phyloP scores from a whole-genome alignment of 1,140 invertebrate genomes.

The Drosophila tsacasi region DNA sequence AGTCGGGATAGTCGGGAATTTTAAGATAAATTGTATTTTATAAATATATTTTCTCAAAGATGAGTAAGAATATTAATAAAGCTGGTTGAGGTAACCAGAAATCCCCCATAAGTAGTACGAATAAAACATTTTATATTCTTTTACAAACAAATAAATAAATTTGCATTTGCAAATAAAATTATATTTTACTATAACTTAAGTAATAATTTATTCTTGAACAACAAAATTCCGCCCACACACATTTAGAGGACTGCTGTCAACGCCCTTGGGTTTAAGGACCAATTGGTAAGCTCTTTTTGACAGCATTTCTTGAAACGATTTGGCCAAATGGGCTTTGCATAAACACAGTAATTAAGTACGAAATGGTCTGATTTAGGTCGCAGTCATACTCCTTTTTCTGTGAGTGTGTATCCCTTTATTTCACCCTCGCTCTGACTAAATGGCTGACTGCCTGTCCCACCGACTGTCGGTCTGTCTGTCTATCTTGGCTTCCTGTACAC shows the following conservation, averaged over 20 bases:
- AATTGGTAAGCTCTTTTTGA: constrained; percentile 14
- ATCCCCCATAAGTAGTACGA: no score
- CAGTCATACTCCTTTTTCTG: constrained; percentile 18
- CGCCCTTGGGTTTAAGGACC: constrained; percentile 16
- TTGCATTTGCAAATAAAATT: no score
- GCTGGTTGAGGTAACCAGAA: no score
- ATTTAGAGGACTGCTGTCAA: neutral
- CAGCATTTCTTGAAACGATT: constrained; percentile 20
- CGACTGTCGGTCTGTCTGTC: constrained; percentile 12
- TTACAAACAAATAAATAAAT: no score
- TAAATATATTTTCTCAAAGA: neutral
- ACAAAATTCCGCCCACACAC: neutral
- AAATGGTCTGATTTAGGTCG: constrained; percentile 18
- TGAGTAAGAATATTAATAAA: neutral
- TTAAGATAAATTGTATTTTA: neutral
- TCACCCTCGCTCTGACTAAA: constrained; percentile 24
- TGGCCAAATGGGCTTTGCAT: constrained; percentile 19
- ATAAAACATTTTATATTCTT: neutral
- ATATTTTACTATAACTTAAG: neutral
- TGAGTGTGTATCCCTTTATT: constrained; percentile 19
- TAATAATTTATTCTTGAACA: neutral
- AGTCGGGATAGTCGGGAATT: no score
- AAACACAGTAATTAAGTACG: constrained; percentile 18
- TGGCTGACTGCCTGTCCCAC: constrained; percentile 10
- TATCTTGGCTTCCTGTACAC: constrained; percentile 26